Base-by-base conservation (phyloP, 2,888 invertebrate species). In the Digitonthophagus gazella region DNA sequence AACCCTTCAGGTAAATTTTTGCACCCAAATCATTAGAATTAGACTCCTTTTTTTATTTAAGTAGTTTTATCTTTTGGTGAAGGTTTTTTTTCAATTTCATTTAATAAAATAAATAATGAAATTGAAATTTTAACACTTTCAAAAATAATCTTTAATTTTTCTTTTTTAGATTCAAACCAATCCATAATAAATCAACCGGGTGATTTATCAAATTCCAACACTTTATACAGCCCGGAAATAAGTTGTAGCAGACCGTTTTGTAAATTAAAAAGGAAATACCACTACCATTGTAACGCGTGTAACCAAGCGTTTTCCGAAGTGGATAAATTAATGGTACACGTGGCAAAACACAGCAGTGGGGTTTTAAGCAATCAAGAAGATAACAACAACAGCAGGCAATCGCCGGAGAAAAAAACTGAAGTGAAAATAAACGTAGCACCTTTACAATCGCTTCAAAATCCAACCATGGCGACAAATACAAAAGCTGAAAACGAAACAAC, bases 241-340 rank as follows among this genome's bases (percentile, higher is more conserved):
- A 87, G 88, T 66, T 93, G 93, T 80, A 89, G 91, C 66, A 84
- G 91, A 15, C 91, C 93, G 2, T 93, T 93, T 80, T 93, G 93
- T 82, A 93, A 93, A 80, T 84, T 93, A 74, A 93, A 92, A 80
- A 86, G 91, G 71, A 90, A 91, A 77, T 89, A 90, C 73, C 93
- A 93, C 78, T 92, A 90, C 78, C 93, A 93, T 78, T 93, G 93
- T 81, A 89, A 90, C 78, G 87, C 90, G 64, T 93, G 93, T 83
- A 91, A 92, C 80, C 93, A 92, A 84, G 91, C 91, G 0, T 91
- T 91, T 79, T 90, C 91, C n/a, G 91, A 92, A 75, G 81, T 90
- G 66, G 89, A 90, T 69, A 86, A 90, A 67, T 82, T 92, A 58
- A 85, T 89, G 20, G 86, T 88, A 0, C 93, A 93, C 81, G 87